Evolutionary conservation across 2,113 vertebrate species (phyloP), one percentile per base, ranked within the genome.

Genomic region (Choloepus hoffmanni): DNA sequence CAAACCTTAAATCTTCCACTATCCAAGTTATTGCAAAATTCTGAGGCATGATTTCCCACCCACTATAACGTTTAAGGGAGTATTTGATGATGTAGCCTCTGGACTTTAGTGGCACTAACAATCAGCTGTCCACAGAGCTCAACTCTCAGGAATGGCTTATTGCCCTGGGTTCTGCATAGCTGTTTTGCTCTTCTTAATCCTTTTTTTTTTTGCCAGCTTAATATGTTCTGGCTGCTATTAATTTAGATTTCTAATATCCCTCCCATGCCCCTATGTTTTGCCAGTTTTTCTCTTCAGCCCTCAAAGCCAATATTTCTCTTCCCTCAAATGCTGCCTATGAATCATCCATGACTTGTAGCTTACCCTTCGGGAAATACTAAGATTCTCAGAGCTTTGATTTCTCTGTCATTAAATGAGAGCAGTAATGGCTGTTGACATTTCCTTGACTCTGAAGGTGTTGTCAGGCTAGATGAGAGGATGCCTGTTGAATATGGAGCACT

Each of bases 321-420:
- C 7, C 60, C 60, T 96, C 55, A 36, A 2, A 76, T 11, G 28
- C 30, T 92, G 28, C 60, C 62, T 84, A 24, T 93, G 63, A 94
- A 58, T 94, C 73, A 86, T 50, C 40, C 4, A 60, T 3, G 18
- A n/a, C 91, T 91, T 90, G 9, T 68, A 60, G 28, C 11, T 96
- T 14, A 81, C 7, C 8, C 9, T 92, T 79, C 67, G 26, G 43
- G 53, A 83, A 86, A 85, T 28, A 73, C 13, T 10, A 55, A 36
- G 11, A 77, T 90, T 93, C 68, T 94, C 45, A 94, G 45, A 84
- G 7, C 3, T 85, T 95, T 92, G 26, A 67, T 81, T 96, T 84
- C 67, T 74, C 24, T 86, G 18, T 76, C 58, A 53, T 89, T 89
- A 91, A 79, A 65, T 91, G 63, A 95, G 53, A 24, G 26, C 67